Evolutionary conservation across 2,113 vertebrate species (phyloP), one percentile per base, ranked within the genome.

Genomic region (Pelobates fuscus): DNA sequence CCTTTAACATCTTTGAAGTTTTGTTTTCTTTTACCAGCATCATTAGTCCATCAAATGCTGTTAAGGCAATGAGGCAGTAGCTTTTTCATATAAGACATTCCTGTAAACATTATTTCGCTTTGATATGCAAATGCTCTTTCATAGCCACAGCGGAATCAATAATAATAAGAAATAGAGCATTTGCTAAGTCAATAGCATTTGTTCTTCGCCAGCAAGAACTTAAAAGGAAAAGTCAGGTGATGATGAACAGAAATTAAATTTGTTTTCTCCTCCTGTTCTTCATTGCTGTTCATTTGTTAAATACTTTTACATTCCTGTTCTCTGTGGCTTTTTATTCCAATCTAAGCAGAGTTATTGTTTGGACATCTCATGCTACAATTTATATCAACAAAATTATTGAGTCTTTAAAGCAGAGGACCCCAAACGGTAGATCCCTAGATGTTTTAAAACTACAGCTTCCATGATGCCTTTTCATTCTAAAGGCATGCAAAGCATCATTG

Each of bases 71-170:
- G 26, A 32, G 30, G 41, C 73, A 77, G 52, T 68, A 30, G 57
- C 55, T 68, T 59, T 65, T 68, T 32, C 64, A 61, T 60, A 68
- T 30, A 77, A 68, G 27, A 52, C 73, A 32, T 67, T 58, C 41
- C 14, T 76, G 67, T 67, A 61, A 76, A 68, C 21, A 68, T 43
- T 30, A 30, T 60, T 68, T 66, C 41, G 54, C 65, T 77, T 77
- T 77, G 73, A 77, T 52, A 77, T 77, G 73, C 57, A 77, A 77
- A 77, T 77, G 29, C 26, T 59, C 5, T 8, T 24, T 57, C 61
- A 43, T 54, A 74, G 57, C 18, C 8, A 46, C 6, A 25, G 44
- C 14, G 46, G 24, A 21, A 27, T 11, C 8, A 27, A 44, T 63
- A 63, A 54, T 14, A 60, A 72, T 72, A 52, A 63, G 43, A 64